These are phyloP conservation scores for Brachyalestes nurse DNA, from an alignment of 2,797 vertebrate genomes.

Conservation along the genomic window DNA sequence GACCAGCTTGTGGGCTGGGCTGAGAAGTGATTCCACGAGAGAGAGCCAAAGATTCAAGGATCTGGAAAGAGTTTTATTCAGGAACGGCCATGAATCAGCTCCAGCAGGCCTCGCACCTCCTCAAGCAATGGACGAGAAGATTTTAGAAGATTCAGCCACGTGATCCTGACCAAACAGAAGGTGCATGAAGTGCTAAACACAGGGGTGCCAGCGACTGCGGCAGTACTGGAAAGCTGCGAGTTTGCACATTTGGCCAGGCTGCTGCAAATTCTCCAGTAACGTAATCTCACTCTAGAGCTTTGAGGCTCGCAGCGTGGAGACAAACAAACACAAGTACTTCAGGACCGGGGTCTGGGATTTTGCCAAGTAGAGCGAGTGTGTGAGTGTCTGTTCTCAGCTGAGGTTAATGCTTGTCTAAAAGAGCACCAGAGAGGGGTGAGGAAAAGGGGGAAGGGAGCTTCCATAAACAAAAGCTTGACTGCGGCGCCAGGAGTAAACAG, in stretches of 20 bases:
- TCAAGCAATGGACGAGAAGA: neutral
- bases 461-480: constrained; percentile 55
- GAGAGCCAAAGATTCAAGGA: neutral
- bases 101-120: neutral
- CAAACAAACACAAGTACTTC: constrained; percentile 27
- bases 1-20: neutral
- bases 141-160: neutral
- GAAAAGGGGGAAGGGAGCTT: constrained; percentile 19
- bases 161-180: neutral
- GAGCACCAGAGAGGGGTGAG: constrained; percentile 23
- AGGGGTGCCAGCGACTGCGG: neutral
- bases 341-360: constrained; percentile 6
- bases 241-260: neutral
- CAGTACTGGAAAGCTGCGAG: neutral
- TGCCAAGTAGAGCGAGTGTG: neutral
- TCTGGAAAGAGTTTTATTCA: neutral
- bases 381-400: constrained; percentile 17
- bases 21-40: neutral
- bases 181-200: neutral
- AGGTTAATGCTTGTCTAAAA: constrained; percentile 34
- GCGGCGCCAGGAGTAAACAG: constrained; percentile 41
- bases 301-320: neutral
- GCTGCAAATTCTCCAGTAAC: constrained; percentile 6
- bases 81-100: neutral
- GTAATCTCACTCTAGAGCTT: constrained; percentile 12